A percentile compares a stretch with the other conserved stretches of the same genome.
Evolutionary conservation across 2,797 vertebrate genomes (phyloP).

Genomic region (Crypturellus tataupa): DNA sequence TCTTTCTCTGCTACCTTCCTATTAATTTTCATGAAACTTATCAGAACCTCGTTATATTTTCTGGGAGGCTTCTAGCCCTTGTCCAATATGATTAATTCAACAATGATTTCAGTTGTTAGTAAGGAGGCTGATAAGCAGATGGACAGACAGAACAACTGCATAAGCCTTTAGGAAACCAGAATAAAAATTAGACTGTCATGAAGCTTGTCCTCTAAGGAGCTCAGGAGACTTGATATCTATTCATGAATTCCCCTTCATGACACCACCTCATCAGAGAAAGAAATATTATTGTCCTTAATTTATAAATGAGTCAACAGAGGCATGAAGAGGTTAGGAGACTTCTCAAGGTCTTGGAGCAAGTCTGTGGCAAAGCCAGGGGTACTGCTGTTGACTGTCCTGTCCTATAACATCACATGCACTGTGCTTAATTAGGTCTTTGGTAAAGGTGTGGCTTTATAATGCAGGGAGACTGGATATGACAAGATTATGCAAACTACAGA

Average conservation of each 20-base stretch:
- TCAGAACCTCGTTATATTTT: neutral
- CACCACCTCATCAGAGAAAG: neutral
- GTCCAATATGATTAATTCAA: neutral
- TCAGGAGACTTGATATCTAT: neutral
- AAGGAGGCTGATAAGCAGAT: neutral
- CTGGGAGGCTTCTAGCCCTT: neutral
- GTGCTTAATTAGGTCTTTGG: neutral
- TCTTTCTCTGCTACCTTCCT: neutral
- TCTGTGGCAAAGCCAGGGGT: neutral
- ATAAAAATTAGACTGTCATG: neutral
- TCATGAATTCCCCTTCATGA: neutral
- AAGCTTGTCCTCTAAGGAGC: neutral
- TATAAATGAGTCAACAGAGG: neutral
- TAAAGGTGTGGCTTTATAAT: neutral
- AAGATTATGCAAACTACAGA: neutral
- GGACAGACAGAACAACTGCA: neutral
- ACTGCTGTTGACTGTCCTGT: neutral
- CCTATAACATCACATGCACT: neutral
- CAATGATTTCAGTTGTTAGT: neutral
- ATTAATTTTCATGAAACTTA: neutral
- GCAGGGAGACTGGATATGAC: neutral
- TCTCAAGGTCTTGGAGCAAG: neutral
- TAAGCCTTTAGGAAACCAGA: neutral
- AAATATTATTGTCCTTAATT: neutral
- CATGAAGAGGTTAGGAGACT: neutral